Conservation (phyloP, 35 echinoderm and acorn worm species). For the Lytechinus variegatus region DNA sequence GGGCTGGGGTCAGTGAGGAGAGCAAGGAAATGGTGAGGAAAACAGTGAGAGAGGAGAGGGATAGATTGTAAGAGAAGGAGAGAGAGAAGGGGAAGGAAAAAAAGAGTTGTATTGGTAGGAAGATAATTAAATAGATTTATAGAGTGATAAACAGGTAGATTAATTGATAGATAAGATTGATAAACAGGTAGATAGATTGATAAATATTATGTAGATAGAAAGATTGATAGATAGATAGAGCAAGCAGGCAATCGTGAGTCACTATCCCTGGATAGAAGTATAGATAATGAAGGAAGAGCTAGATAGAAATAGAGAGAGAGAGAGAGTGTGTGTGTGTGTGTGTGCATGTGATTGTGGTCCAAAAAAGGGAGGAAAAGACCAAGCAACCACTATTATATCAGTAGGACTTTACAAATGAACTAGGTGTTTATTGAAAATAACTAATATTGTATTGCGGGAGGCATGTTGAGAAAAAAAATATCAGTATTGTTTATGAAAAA, state of each 20-base stretch:
- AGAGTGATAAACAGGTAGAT: background rate
- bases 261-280: background rate
- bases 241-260: background rate
- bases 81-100: background rate
- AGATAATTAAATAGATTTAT: background rate
- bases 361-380: no score
- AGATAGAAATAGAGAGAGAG: background rate
- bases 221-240: background rate
- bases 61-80: background rate
- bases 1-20: background rate
- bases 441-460: no score
- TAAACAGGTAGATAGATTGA: background rate
- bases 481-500: no score
- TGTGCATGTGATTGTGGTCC: no score
- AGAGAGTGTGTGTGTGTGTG: no score
- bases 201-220: background rate
- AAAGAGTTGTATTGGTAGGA: background rate
- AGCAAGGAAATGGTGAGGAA: background rate
- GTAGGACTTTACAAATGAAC: no score
- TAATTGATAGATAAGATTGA: no score
- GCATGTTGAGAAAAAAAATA: no score
- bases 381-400: no score
- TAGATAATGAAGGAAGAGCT: background rate
- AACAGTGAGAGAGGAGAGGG: background rate
- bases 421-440: no score